Percentiles rank a stretch among this genome's conserved stretches.
These are phyloP conservation scores for Acleris sparsana DNA, from an alignment of 2,888 invertebrate genomes.

Conservation along the genomic window DNA sequence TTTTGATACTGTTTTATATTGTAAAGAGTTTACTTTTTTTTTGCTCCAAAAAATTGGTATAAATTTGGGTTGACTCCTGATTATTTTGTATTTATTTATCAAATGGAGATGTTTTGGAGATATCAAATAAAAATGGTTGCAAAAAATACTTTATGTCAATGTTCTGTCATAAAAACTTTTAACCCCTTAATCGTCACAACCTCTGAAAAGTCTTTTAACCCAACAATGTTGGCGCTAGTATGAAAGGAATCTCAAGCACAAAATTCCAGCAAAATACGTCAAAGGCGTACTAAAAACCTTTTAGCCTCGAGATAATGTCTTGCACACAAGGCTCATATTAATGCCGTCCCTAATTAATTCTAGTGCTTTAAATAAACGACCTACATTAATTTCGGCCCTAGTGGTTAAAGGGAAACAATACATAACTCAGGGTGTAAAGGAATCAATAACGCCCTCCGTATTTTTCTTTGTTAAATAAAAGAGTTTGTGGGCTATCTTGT, in stretches of 20 bases:
- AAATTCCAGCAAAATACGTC: neutral
- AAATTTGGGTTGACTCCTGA: too few species aligned
- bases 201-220: too few species aligned
- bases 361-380: conserved; percentile 19
- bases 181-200: too few species aligned
- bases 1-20: too few species aligned
- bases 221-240: too few species aligned
- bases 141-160: too few species aligned
- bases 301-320: neutral
- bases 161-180: too few species aligned
- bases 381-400: conserved; percentile 18
- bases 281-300: neutral
- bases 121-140: too few species aligned
- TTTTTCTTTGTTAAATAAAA: conserved; percentile 17
- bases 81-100: too few species aligned
- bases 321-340: conserved; percentile 8
- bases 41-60: too few species aligned
- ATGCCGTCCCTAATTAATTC: conserved; percentile 13
- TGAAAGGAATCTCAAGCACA: neutral
- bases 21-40: too few species aligned
- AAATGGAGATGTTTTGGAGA: too few species aligned
- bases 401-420: conserved; percentile 4
- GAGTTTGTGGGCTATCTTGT: conserved; percentile 7
- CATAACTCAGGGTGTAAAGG: conserved; percentile 19
- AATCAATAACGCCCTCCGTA: conserved; percentile 19